phyloP scores from a whole-genome alignment of 1,140 invertebrate genomes.

The Dinoponera quadriceps region DNA sequence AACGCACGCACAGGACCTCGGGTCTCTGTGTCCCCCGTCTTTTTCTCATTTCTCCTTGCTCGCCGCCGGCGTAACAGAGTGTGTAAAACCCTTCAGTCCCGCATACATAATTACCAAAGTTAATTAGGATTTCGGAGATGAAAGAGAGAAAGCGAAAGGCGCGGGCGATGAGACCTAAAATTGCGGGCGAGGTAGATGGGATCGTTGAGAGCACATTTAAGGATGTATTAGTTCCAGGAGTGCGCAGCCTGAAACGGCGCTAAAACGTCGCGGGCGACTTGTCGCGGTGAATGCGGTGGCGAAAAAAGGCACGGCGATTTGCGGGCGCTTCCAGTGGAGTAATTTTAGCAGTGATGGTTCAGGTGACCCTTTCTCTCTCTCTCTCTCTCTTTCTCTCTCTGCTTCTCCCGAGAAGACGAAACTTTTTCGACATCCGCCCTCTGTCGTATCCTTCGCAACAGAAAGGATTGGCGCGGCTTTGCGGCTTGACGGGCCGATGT shows the following conservation, averaged over 20 bases:
- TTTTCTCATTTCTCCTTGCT: conserved; percentile 19
- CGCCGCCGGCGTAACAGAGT: conserved; percentile 16
- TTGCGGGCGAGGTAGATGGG: conserved; percentile 20
- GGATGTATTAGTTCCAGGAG: conserved; percentile 60
- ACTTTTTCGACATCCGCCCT: conserved; percentile 29
- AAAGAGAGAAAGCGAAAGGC: conserved; percentile 65
- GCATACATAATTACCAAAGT: conserved; percentile 76
- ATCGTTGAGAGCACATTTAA: conserved; percentile 48
- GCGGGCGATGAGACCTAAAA: neutral
- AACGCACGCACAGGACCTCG: too few relatives aligned
- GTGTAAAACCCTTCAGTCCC: conserved; percentile 62
- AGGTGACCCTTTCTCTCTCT: neutral
- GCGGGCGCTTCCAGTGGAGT: conserved; percentile 22
- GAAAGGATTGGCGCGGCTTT: neutral
- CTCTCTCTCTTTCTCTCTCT: too few relatives aligned
- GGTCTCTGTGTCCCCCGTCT: too few relatives aligned
- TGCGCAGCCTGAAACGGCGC: conserved; percentile 9
- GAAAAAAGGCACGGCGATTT: conserved; percentile 32
- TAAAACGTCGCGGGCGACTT: conserved; percentile 43
- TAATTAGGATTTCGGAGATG: conserved; percentile 73
- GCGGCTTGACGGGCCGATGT: conserved; percentile 4
- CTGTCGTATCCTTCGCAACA: neutral
- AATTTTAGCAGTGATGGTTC: conserved; percentile 39
- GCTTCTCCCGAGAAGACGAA: conserved; percentile 12
- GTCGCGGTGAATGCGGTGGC: neutral